Conservation (phyloP, 2,888 invertebrate genomes). For the Seira sanloemensis region DNA sequence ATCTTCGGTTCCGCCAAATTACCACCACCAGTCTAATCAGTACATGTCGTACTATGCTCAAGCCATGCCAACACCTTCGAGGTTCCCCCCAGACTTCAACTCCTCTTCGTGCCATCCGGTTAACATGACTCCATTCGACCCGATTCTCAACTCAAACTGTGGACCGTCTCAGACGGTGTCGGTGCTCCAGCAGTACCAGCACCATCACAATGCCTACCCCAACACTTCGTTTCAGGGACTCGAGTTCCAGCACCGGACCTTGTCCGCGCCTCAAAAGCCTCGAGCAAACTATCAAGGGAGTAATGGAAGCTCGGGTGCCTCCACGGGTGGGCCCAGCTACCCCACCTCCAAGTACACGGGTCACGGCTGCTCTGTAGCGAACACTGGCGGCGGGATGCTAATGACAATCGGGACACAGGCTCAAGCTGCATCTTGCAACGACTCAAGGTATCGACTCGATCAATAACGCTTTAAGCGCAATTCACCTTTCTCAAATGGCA, state of each 20-base stretch:
- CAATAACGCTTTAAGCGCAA: too few relatives aligned
- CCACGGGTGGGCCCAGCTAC: background rate
- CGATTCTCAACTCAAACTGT: conserved; percentile 20
- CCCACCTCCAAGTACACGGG: background rate
- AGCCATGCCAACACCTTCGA: conserved; percentile 36
- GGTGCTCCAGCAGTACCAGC: background rate
- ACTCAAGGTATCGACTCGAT: too few relatives aligned
- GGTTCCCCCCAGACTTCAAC: conserved; percentile 43
- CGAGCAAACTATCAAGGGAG: conserved; percentile 26
- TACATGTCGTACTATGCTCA: conserved; percentile 9
- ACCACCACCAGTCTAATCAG: background rate
- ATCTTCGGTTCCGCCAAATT: background rate
- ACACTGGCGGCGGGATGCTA: conserved; percentile 39
- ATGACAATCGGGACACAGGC: conserved; percentile 49
- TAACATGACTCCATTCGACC: conserved; percentile 31
- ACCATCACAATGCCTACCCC: conserved; percentile 13
- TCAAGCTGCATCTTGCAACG: too few relatives aligned
- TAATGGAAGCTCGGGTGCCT: background rate
- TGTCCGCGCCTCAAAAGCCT: background rate
- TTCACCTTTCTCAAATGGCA: too few relatives aligned
- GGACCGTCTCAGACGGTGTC: background rate
- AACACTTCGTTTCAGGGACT: conserved; percentile 53
- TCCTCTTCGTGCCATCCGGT: conserved; percentile 50
- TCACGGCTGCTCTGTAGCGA: conserved; percentile 23
- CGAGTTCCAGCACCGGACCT: conserved; percentile 36